These are phyloP conservation scores for Cydia fagiglandana DNA, from an alignment of 1,140 invertebrate genomes.

Conservation along the genomic window DNA sequence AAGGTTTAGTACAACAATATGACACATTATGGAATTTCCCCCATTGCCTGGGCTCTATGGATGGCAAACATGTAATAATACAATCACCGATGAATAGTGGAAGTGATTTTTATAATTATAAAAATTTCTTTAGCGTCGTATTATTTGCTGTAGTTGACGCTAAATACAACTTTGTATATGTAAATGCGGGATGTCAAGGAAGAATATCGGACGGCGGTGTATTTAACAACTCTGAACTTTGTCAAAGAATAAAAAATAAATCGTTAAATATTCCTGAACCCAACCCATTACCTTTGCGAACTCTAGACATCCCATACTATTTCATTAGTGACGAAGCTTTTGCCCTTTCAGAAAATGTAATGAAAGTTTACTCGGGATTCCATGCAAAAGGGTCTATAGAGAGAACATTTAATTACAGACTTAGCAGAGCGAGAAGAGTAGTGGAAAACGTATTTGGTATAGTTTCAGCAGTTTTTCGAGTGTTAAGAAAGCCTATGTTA, in stretches of 20 bases:
- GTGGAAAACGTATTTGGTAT: conserved; percentile 22
- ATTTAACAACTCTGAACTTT: background rate
- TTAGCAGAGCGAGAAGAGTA: conserved; percentile 5
- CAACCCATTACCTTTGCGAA: conserved; percentile 29
- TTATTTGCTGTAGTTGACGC: conserved; percentile 20
- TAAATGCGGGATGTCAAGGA: conserved; percentile 1
- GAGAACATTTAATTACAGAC: conserved; percentile 25
- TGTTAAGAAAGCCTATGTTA: conserved; percentile 20
- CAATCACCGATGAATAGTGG: background rate
- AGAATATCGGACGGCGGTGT: conserved; percentile 5
- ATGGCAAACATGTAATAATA: conserved; percentile 6
- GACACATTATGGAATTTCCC: conserved; percentile 9
- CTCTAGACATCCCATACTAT: conserved; percentile 26
- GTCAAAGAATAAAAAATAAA: conserved; percentile 14
- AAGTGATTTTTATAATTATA: background rate
- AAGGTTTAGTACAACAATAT: conserved; percentile 3
- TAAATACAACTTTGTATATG: conserved; percentile 6
- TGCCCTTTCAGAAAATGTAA: conserved; percentile 33
- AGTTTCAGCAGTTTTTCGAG: background rate
- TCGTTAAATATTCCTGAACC: conserved; percentile 23
- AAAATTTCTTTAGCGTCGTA: background rate
- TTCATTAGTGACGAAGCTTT: conserved; percentile 34
- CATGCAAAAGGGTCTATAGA: conserved; percentile 27
- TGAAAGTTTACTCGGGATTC: conserved; percentile 31
- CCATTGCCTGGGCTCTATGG: background rate